Conservation (phyloP, 2,113 vertebrate species). For the Hypanus sabinus region DNA sequence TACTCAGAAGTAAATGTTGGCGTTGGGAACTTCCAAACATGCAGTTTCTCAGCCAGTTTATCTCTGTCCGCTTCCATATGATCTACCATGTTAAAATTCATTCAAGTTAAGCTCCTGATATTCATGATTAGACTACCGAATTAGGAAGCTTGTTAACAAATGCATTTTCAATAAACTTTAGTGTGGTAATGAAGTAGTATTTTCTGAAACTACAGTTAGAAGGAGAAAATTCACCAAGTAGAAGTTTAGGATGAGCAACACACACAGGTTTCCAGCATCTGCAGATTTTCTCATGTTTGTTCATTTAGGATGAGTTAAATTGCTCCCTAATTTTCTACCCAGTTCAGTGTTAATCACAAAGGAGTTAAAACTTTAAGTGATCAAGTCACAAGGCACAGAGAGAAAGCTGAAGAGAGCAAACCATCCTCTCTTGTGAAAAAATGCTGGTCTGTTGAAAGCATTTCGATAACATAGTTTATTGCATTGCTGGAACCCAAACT, state of each 20-base stretch:
- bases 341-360: slow-evolving; percentile 31
- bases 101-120: not conserved
- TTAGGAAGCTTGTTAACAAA: not conserved
- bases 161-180: not conserved
- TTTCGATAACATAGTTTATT: not conserved
- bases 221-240: not conserved
- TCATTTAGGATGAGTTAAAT: not conserved
- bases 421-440: not conserved
- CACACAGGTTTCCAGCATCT: too few relatives aligned
- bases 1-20: too few relatives aligned
- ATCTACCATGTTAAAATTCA: too few relatives aligned
- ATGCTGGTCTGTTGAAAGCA: slow-evolving; percentile 12
- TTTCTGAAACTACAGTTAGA: not conserved
- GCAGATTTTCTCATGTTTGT: too few relatives aligned
- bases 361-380: not conserved
- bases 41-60: too few relatives aligned
- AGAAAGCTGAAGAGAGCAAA: not conserved
- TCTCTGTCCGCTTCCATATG: too few relatives aligned
- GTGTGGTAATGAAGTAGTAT: not conserved
- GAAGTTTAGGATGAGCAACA: not conserved
- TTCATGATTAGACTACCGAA: not conserved
- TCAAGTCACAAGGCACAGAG: not conserved
- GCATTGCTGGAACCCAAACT: not conserved
- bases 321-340: not conserved
- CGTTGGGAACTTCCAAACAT: too few relatives aligned